These are phyloP conservation scores for Cosmopolites sordidus DNA, from an alignment of 2,888 invertebrate species.

Conservation along the genomic window DNA sequence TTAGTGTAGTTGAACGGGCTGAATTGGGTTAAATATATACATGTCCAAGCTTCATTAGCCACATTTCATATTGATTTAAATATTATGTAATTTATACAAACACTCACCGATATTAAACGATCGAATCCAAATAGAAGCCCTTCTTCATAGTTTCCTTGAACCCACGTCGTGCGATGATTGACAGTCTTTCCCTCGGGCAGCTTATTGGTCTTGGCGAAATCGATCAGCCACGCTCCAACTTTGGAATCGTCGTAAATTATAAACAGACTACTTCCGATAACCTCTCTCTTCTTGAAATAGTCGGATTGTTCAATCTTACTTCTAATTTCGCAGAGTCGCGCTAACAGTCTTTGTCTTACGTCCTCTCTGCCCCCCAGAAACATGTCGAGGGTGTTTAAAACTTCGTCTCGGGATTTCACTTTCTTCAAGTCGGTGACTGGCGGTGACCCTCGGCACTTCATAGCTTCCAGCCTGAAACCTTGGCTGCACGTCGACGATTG, in stretches of 20 bases:
- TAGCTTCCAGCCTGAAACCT: slow-evolving; percentile 94
- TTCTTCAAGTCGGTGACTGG: slow-evolving; percentile 87
- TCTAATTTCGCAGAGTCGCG: slow-evolving; percentile 73
- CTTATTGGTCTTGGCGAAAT: slow-evolving; percentile 88
- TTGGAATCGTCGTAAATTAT: slow-evolving; percentile 86
- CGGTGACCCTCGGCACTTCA: slow-evolving; percentile 77
- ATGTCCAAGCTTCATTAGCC: too few species aligned
- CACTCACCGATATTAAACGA: slow-evolving; percentile 70
- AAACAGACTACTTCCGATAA: slow-evolving; percentile 90
- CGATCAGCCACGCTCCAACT: slow-evolving; percentile 93
- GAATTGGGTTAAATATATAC: too few species aligned
- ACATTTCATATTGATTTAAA: too few species aligned
- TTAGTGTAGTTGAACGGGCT: too few species aligned
- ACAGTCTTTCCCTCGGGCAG: slow-evolving; percentile 66
- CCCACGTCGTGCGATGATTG: slow-evolving; percentile 79
- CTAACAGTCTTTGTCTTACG: slow-evolving; percentile 64
- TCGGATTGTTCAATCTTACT: slow-evolving; percentile 75
- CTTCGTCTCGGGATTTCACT: slow-evolving; percentile 73
- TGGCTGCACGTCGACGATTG: slow-evolving; percentile 89
- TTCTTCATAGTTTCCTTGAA: slow-evolving; percentile 94
- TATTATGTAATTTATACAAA: too few species aligned
- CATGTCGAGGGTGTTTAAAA: slow-evolving; percentile 66
- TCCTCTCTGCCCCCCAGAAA: slow-evolving; percentile 67
- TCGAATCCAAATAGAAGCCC: slow-evolving; percentile 91
- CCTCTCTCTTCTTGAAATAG: slow-evolving; percentile 84